Percentiles rank a stretch among this genome's conserved stretches.
These are phyloP conservation scores for Rattus rattus DNA, from an alignment of 2,113 vertebrate species.

Conservation along the genomic window DNA sequence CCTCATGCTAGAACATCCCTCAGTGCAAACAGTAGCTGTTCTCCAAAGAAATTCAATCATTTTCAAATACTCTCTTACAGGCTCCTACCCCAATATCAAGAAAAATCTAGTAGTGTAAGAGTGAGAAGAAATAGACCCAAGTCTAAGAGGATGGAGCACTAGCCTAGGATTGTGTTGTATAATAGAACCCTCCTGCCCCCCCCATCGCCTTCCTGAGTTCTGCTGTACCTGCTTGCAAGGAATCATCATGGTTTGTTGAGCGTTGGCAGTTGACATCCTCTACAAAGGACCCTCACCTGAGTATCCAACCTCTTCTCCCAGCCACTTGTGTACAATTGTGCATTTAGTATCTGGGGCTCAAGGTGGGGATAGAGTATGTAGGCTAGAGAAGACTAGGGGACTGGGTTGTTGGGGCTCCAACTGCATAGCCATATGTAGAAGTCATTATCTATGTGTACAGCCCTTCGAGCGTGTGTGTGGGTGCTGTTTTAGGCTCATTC, in stretches of 20 bases:
- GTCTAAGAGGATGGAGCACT: not conserved
- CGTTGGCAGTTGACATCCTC: not conserved
- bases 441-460: not conserved
- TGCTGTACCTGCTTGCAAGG: no score
- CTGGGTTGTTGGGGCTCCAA: accelerated
- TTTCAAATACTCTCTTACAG: slow-evolving; percentile 18
- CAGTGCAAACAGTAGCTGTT: not conserved
- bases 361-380: not conserved
- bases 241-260: not conserved
- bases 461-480: not conserved
- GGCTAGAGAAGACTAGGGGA: not conserved
- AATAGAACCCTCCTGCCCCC: no score
- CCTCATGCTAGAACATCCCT: not conserved
- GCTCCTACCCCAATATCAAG: no score
- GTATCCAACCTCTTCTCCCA: no score
- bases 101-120: not conserved
- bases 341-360: no score
- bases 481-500: not conserved
- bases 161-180: not conserved
- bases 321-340: not conserved
- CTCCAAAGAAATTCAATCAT: not conserved
- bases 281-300: not conserved
- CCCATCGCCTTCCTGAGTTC: not conserved
- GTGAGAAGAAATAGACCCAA: not conserved
- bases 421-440: no score